Evolutionary conservation across 2,888 invertebrate genomes (phyloP).

Genomic region (Magallana nippona): DNA sequence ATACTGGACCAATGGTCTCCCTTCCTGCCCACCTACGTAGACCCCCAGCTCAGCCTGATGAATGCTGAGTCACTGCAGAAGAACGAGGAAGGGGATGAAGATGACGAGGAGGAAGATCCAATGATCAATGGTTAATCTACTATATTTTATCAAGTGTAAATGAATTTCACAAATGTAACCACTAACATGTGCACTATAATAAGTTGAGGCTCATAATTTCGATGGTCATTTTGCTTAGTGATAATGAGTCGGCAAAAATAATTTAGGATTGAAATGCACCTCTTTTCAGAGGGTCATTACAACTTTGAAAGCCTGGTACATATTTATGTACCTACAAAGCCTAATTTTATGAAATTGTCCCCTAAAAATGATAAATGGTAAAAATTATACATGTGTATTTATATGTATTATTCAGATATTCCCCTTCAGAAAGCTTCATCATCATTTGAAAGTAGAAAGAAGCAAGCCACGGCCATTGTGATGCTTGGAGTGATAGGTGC

Average conservation of each 20-base stretch:
- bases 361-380: neutral
- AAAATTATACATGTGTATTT: neutral
- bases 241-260: too few species aligned
- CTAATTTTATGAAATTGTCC: too few species aligned
- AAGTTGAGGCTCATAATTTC: too few species aligned
- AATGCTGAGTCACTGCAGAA: conserved; percentile 63
- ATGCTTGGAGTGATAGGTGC: conserved; percentile 98
- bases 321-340: too few species aligned
- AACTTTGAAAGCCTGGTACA: too few species aligned
- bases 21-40: conserved; percentile 88
- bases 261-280: too few species aligned
- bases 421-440: conserved; percentile 70
- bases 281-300: too few species aligned
- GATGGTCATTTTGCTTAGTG: too few species aligned
- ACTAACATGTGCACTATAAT: too few species aligned
- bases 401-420: conserved; percentile 62
- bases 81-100: conserved; percentile 69
- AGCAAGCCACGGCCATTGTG: conserved; percentile 98
- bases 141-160: neutral
- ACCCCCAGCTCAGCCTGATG: conserved; percentile 80
- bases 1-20: conserved; percentile 98
- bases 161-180: neutral
- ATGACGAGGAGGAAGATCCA: conserved; percentile 64
- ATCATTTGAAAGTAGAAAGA: conserved; percentile 82
- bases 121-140: conserved; percentile 59